Evolutionary conservation across 64 coral and sea anemone species (phyloP), one percentile per base, ranked within the genome.

Genomic region (Actinia equina): DNA sequence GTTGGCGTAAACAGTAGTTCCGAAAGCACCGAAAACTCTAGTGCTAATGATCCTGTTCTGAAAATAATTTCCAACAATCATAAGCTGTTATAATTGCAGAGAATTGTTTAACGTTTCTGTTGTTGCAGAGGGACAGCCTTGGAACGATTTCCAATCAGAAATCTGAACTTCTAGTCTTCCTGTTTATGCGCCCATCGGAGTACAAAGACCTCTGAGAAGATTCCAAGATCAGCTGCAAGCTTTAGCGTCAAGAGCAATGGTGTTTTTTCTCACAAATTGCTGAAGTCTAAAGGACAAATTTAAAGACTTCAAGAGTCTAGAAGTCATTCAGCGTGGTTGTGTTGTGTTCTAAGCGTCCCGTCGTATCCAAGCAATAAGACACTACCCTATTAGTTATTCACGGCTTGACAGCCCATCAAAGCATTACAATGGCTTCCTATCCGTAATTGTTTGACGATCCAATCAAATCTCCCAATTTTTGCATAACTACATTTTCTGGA

Each of bases 341-440:
- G 83, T 85, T 85, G 83, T 85, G 83, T 26, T 11, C 20, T 26
- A 18, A 27, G 59, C 53, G 59, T 60, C 53, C 83, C 83, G 5
- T 37, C 83, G 78, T 81, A 81, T 58, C 83, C 25, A 85, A 85
- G 83, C 83, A 85, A 85, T 85, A 58, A 9, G 63, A 84, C 49
- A 37, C 30, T 37, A 37, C 30, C 5, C 23, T 10, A 79, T 79
- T 17, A 58, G 22, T 20, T 84, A 57, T 54, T 54, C 82, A 57
- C 25, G 46, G 49, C 25, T 56, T 81, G 79, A 44, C 51, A 81
- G 79, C 43, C 27, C 52, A 27, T 84, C 82, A 84, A 54, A 85
- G 56, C 83, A 85, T 20, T 85, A 85, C 83, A 85, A 85, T 85
- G 83, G 83, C 54, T 63, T 85, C 52, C 59, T 63, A 23, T 53